phyloP scores from a whole-genome alignment of 2,888 invertebrate genomes.

The Callimorpha dominula region DNA sequence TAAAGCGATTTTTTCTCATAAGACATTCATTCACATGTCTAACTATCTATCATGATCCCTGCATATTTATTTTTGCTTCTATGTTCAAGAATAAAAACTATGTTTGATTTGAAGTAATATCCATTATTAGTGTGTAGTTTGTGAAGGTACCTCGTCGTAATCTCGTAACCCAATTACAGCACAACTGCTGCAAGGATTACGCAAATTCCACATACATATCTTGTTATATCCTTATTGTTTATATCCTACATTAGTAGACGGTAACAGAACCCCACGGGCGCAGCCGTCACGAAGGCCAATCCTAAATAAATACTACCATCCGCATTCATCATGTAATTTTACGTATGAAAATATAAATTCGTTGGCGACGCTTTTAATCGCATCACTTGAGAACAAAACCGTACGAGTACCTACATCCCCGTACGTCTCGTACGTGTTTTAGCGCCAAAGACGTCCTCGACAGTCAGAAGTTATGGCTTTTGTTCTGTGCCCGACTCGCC shows the following conservation, averaged over 20 bases:
- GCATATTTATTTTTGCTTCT: too few relatives aligned
- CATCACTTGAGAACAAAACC: conserved; percentile 18
- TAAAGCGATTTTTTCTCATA: too few relatives aligned
- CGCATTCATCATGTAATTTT: background rate
- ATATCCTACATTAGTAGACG: background rate
- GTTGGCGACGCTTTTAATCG: conserved; percentile 11
- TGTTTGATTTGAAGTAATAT: too few relatives aligned
- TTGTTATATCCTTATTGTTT: too few relatives aligned
- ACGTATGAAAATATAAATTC: background rate
- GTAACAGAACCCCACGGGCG: background rate
- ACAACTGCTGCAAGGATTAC: background rate
- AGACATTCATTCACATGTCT: too few relatives aligned
- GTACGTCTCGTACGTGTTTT: conserved; percentile 45
- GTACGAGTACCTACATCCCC: background rate
- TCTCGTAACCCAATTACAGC: background rate
- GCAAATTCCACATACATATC: background rate
- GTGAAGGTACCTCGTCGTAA: too few relatives aligned
- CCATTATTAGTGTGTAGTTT: too few relatives aligned
- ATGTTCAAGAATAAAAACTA: too few relatives aligned
- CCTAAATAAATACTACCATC: conserved; percentile 2
- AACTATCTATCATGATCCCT: too few relatives aligned
- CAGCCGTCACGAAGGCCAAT: background rate
- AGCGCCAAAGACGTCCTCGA: conserved; percentile 54
- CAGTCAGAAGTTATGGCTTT: conserved; percentile 66
- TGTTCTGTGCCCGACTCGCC: conserved; percentile 64